Evolutionary conservation across 2,113 vertebrate species (phyloP).

Genomic region (Nipponia nippon): DNA sequence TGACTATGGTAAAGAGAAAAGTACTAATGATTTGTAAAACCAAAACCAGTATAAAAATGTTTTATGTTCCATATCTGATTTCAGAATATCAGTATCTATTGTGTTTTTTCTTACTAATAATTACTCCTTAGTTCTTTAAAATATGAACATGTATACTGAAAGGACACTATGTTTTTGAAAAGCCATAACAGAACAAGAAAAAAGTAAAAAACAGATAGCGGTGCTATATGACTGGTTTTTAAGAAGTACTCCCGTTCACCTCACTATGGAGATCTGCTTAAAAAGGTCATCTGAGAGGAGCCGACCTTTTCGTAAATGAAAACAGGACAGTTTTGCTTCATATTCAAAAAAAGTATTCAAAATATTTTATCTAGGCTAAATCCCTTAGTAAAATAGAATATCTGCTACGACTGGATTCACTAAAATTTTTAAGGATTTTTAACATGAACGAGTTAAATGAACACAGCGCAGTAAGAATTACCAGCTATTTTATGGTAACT

Average conservation of each 20-base stretch:
- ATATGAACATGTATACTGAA: background rate
- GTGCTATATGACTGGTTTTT: background rate
- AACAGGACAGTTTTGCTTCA: slow-evolving; percentile 9
- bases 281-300: background rate
- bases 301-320: background rate
- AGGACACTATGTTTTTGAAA: background rate
- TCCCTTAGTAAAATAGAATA: background rate
- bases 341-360: slow-evolving; percentile 17
- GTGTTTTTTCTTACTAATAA: background rate
- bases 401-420: background rate
- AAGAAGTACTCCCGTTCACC: background rate
- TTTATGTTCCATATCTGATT: background rate
- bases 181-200: background rate
- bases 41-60: background rate
- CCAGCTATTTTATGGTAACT: background rate
- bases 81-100: background rate
- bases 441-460: background rate
- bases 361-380: slow-evolving; percentile 33
- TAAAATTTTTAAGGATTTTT: background rate
- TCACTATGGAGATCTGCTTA: background rate
- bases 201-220: background rate
- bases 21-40: background rate
- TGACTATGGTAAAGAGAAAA: background rate
- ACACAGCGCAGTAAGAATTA: background rate
- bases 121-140: background rate